A percentile compares a stretch with the other conserved stretches of the same genome.
phyloP scores from a whole-genome alignment of 2,113 vertebrate species.

The Mastomys coucha region DNA sequence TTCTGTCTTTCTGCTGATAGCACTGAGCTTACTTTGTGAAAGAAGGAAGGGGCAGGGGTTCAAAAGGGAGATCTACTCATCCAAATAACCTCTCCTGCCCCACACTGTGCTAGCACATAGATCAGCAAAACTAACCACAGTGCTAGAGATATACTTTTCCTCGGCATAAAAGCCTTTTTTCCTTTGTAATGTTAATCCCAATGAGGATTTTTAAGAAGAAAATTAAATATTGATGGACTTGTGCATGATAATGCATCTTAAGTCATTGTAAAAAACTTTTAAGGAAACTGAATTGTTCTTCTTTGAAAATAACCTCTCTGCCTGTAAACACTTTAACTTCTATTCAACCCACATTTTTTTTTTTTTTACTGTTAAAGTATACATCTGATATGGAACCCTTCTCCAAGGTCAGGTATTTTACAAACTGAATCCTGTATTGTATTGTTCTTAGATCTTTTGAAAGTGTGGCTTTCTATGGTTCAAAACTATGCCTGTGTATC shows the following conservation, averaged over 20 bases:
- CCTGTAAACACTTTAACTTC: slow-evolving; percentile 41
- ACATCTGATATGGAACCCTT: not conserved
- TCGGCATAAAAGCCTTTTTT: slow-evolving; percentile 61
- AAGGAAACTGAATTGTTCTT: slow-evolving; percentile 32
- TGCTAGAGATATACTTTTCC: not conserved
- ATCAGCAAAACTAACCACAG: not conserved
- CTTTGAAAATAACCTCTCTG: slow-evolving; percentile 50
- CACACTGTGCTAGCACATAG: not conserved
- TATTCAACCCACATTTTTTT: not conserved
- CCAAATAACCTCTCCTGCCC: slow-evolving; percentile 14
- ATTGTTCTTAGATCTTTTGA: not conserved
- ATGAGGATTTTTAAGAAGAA: slow-evolving; percentile 57
- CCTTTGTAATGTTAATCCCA: slow-evolving; percentile 68
- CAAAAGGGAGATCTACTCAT: not conserved
- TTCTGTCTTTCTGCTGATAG: slow-evolving; percentile 46
- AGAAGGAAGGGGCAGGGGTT: slow-evolving; percentile 33
- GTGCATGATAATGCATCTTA: slow-evolving; percentile 57
- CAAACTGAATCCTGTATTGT: not conserved
- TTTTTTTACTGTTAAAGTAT: not conserved
- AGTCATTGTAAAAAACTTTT: slow-evolving; percentile 63
- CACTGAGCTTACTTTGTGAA: slow-evolving; percentile 34
- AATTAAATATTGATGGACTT: slow-evolving; percentile 78
- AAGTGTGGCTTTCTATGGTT: not conserved
- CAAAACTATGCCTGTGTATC: not conserved
- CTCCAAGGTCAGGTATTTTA: not conserved